These are phyloP conservation scores for Clarias platycephalus DNA, from an alignment of 2,797 vertebrate genomes.

Conservation along the genomic window DNA sequence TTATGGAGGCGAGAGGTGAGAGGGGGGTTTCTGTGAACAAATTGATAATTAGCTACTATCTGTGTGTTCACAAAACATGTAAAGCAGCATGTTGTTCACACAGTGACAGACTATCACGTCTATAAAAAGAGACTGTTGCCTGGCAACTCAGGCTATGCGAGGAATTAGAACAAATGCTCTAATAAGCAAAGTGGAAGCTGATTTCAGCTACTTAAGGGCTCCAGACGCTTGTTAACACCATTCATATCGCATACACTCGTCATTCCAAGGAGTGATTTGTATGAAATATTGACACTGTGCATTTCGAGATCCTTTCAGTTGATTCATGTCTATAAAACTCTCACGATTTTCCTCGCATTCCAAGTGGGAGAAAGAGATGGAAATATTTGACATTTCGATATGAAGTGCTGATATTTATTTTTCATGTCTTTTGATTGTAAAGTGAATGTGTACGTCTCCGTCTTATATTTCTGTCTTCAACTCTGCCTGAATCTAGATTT, in stretches of 20 bases:
- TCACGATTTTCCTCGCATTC: background rate
- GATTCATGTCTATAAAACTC: background rate
- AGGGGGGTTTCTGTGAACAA: slow-evolving; percentile 25
- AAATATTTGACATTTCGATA: slow-evolving; percentile 31
- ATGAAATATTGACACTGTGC: slow-evolving; percentile 37
- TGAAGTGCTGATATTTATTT: slow-evolving; percentile 17
- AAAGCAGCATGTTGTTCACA: slow-evolving; percentile 29
- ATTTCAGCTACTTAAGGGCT: slow-evolving; percentile 36
- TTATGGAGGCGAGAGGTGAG: background rate
- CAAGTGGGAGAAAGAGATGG: slow-evolving; percentile 8
- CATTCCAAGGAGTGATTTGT: slow-evolving; percentile 35
- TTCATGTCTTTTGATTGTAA: slow-evolving; percentile 11
- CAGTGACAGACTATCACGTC: slow-evolving; percentile 29
- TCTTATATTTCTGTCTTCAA: background rate
- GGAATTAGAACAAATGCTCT: slow-evolving; percentile 44
- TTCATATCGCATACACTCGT: slow-evolving; percentile 23
- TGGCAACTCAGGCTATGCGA: slow-evolving; percentile 51
- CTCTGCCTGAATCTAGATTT: background rate
- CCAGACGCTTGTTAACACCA: slow-evolving; percentile 41
- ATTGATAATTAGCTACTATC: slow-evolving; percentile 30
- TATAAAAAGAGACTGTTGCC: slow-evolving; percentile 54
- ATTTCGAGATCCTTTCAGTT: slow-evolving; percentile 20
- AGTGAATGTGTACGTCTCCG: background rate
- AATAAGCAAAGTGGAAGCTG: slow-evolving; percentile 38
- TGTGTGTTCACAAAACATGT: slow-evolving; percentile 30